Percentiles rank a stretch among this genome's conserved stretches.
Conservation (phyloP, 2,888 invertebrate genomes). For the Aethes cnicana region DNA sequence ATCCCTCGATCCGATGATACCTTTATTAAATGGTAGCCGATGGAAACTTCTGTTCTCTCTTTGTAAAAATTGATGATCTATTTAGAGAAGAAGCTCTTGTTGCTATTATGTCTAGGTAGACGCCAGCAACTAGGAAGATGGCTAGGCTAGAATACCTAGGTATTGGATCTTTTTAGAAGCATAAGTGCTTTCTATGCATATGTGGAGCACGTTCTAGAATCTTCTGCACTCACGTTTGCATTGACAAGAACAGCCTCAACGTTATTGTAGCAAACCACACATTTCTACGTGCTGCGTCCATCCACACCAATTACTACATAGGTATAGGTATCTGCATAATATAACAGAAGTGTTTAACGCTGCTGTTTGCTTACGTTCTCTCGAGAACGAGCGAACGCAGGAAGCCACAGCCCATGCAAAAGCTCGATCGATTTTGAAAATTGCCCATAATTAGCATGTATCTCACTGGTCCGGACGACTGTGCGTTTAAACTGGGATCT, state of each 20-base stretch:
- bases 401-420: conserved; percentile 72
- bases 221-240: not conserved
- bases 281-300: conserved; percentile 5
- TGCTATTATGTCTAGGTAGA: too few relatives aligned
- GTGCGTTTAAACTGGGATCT: conserved; percentile 71
- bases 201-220: too few relatives aligned
- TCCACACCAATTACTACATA: not conserved
- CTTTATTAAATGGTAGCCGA: conserved; percentile 77
- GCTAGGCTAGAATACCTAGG: too few relatives aligned
- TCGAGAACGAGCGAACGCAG: conserved; percentile 62
- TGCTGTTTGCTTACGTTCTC: conserved; percentile 56
- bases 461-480: conserved; percentile 72
- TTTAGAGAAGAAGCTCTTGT: not conserved
- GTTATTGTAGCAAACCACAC: conserved; percentile 10
- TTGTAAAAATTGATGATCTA: not conserved
- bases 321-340: conserved; percentile 2
- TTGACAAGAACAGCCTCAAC: not conserved
- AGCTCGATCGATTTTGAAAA: conserved; percentile 81
- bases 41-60: conserved; percentile 20
- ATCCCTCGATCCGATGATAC: conserved; percentile 68
- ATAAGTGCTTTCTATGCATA: too few relatives aligned
- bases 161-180: too few relatives aligned
- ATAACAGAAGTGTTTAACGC: conserved; percentile 34
- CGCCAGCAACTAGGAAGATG: too few relatives aligned
- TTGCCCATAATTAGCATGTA: conserved; percentile 80